Conservation (phyloP, 2,888 invertebrate genomes). For the Timema cristinae region DNA sequence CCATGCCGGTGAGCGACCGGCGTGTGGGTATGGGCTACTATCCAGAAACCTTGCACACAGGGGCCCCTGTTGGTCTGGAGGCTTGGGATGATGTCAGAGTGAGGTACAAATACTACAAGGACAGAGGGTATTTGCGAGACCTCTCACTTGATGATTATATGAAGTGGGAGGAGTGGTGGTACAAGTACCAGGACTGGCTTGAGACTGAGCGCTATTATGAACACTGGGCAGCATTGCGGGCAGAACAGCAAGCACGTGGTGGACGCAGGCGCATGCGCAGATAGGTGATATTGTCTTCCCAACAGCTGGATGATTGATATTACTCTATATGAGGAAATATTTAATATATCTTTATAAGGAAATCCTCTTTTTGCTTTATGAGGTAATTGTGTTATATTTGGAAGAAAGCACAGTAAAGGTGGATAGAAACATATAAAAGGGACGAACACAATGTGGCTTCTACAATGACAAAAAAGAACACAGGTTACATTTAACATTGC, state of each 20-base stretch:
- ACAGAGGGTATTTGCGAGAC: slow-evolving; percentile 78
- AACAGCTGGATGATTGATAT: no score
- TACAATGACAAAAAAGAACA: no score
- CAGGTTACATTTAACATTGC: no score
- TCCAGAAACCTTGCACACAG: slow-evolving; percentile 71
- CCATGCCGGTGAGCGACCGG: slow-evolving; percentile 28
- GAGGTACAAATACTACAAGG: slow-evolving; percentile 68
- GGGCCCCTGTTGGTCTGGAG: slow-evolving; percentile 60
- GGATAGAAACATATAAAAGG: no score
- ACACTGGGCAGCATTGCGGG: slow-evolving; percentile 52
- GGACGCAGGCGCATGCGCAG: slow-evolving; percentile 7
- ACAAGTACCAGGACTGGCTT: slow-evolving; percentile 87
- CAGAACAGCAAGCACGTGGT: slow-evolving; percentile 20
- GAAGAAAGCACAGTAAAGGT: no score
- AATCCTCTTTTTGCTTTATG: no score
- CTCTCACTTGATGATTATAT: slow-evolving; percentile 76
- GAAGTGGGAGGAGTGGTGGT: slow-evolving; percentile 96
- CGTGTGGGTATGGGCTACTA: slow-evolving; percentile 58
- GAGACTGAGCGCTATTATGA: slow-evolving; percentile 76
- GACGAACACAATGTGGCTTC: no score
- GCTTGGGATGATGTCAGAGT: slow-evolving; percentile 89
- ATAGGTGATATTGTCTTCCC: no score
- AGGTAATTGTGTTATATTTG: no score
- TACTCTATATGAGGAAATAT: no score
- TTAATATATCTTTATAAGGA: no score